Conservation (phyloP, 2,113 vertebrate genomes). For the Eulacestoma nigropectus region DNA sequence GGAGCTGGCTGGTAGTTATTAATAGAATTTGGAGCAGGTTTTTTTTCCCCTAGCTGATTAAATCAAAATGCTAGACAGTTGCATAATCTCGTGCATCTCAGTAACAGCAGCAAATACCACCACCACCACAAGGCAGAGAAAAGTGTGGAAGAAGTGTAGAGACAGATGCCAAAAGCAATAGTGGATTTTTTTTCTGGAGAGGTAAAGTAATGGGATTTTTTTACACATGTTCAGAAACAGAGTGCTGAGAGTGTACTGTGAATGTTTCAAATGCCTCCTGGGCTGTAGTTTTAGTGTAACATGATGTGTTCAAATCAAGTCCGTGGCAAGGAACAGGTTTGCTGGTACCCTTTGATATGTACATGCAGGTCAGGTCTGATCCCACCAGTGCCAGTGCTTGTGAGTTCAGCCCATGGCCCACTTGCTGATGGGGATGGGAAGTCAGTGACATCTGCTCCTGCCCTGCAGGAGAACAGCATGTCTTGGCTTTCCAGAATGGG, state of each 20-base stretch:
- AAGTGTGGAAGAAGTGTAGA: not conserved
- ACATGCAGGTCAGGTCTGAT: not conserved
- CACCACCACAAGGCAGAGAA: not conserved
- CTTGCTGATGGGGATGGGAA: not conserved
- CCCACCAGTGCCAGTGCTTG: not conserved
- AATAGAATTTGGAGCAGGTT: conserved; percentile 36
- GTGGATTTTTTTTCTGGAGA: not conserved
- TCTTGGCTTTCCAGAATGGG: not conserved
- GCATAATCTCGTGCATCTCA: not conserved
- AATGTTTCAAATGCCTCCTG: not conserved
- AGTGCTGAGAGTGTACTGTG: not conserved
- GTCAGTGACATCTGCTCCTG: not conserved
- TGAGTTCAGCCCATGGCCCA: not conserved
- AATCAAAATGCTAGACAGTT: conserved; percentile 49
- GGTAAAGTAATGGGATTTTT: not conserved
- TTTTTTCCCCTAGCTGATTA: conserved; percentile 20
- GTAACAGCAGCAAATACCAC: not conserved
- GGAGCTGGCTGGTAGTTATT: conserved; percentile 9
- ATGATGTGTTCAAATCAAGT: not conserved
- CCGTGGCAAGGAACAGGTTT: not conserved
- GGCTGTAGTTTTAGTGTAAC: not conserved
- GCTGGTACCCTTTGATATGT: not conserved
- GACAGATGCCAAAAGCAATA: not conserved
- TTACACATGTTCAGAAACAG: not conserved
- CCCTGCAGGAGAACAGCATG: not conserved